Percentiles rank a stretch among this genome's conserved stretches.
phyloP scores from a whole-genome alignment of 2,888 invertebrate species.

The Hyposoter didymator region DNA sequence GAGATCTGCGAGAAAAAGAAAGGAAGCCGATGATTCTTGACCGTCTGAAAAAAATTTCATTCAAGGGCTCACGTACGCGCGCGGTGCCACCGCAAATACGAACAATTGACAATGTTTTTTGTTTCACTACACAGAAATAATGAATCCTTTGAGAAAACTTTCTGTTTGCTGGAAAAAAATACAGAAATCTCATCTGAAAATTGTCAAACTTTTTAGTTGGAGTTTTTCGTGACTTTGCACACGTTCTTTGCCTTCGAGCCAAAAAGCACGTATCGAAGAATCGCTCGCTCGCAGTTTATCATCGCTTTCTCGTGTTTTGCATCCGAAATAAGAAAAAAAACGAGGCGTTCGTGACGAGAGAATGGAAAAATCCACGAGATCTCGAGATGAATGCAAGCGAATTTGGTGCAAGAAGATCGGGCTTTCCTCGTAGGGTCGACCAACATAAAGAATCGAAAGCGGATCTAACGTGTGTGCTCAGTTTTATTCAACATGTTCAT shows the following conservation, averaged over 20 bases:
- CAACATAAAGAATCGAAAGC: conserved; percentile 53
- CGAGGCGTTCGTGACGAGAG: conserved; percentile 18
- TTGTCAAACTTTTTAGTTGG: background rate
- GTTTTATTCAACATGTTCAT: background rate
- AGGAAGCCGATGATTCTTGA: background rate
- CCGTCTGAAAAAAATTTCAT: background rate
- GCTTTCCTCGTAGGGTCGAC: conserved; percentile 6
- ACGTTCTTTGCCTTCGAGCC: background rate
- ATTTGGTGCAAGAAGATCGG: background rate
- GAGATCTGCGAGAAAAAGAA: background rate
- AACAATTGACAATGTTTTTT: too few relatives aligned
- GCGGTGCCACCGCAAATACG: too few relatives aligned
- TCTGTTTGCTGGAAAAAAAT: too few relatives aligned
- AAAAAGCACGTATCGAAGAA: conserved; percentile 1
- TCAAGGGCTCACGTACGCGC: too few relatives aligned
- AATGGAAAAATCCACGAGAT: conserved; percentile 20
- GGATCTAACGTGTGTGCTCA: conserved; percentile 47
- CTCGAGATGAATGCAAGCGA: conserved; percentile 1
- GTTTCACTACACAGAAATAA: too few relatives aligned
- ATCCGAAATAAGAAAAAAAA: conserved; percentile 12
- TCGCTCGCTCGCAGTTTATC: background rate
- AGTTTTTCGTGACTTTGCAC: background rate
- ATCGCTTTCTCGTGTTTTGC: conserved; percentile 30
- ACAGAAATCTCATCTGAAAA: background rate
- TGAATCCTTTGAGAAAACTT: too few relatives aligned